A percentile compares a stretch with the other conserved stretches of the same genome.
phyloP scores from a whole-genome alignment of 2,113 vertebrate species.

The Paraplagusia blochii region DNA sequence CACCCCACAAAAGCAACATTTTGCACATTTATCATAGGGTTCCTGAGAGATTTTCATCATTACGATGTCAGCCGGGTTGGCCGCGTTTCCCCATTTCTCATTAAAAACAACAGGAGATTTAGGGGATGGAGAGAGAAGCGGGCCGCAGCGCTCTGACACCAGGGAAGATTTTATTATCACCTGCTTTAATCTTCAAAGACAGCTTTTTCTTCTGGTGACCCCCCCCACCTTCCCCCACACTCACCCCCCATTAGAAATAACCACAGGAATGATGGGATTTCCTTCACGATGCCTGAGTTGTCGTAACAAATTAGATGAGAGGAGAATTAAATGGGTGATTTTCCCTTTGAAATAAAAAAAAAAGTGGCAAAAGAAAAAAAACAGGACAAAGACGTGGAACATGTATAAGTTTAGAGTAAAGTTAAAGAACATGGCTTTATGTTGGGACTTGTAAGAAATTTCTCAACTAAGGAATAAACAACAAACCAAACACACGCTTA shows the following conservation, averaged over 20 bases:
- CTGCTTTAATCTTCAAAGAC: not conserved
- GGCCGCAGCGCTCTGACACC: not conserved
- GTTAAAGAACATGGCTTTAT: too few relatives aligned
- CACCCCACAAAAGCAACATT: not conserved
- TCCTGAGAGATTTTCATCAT: not conserved
- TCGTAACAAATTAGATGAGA: not conserved
- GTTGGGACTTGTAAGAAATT: too few relatives aligned
- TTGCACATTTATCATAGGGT: not conserved
- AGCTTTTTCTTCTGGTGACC: not conserved
- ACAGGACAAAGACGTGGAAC: too few relatives aligned
- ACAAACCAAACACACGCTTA: too few relatives aligned
- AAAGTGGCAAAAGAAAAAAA: too few relatives aligned
- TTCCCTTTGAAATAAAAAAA: too few relatives aligned
- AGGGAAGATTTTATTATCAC: not conserved
- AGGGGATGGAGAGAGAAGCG: not conserved
- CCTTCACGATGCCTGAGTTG: too few relatives aligned
- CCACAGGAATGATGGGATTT: not conserved
- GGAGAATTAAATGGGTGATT: not conserved
- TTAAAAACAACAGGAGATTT: not conserved
- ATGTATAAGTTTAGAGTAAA: too few relatives aligned
- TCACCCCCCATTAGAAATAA: not conserved
- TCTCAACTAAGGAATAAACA: too few relatives aligned
- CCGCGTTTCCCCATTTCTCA: not conserved
- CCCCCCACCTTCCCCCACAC: not conserved
- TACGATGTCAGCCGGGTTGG: not conserved